phyloP scores from a whole-genome alignment of 2,888 invertebrate species.

The Petrophora chlorosata region DNA sequence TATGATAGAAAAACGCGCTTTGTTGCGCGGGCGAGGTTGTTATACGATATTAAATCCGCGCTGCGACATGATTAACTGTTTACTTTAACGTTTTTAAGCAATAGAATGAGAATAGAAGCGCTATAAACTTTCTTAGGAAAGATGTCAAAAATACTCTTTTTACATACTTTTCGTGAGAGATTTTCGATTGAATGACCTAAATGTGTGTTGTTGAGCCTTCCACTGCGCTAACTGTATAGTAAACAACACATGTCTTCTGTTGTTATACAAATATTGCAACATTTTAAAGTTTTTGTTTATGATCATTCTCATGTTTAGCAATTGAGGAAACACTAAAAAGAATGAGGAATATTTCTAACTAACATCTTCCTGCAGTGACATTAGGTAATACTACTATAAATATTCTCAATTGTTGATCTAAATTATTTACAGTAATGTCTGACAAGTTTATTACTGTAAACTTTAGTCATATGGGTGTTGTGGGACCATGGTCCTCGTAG shows the following conservation, averaged over 20 bases:
- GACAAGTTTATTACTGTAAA: too few species aligned
- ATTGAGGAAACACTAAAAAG: too few species aligned
- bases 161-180: slow-evolving; percentile 15
- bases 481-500: too few species aligned
- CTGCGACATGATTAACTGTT: neutral
- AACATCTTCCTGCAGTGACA: too few species aligned
- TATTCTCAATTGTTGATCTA: too few species aligned
- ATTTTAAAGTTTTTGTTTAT: slow-evolving; percentile 9
- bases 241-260: slow-evolving; percentile 27
- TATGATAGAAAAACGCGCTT: slow-evolving; percentile 56
- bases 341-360: too few species aligned
- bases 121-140: slow-evolving; percentile 13
- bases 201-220: slow-evolving; percentile 52
- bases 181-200: slow-evolving; percentile 44
- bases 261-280: neutral
- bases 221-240: slow-evolving; percentile 38
- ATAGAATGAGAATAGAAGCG: neutral
- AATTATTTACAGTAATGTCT: too few species aligned
- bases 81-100: slow-evolving; percentile 5
- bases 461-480: too few species aligned
- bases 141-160: slow-evolving; percentile 17
- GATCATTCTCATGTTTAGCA: too few species aligned
- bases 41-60: slow-evolving; percentile 34
- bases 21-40: slow-evolving; percentile 35
- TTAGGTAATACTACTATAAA: too few species aligned